Conservation (phyloP, 2,888 invertebrate genomes). For the Clostera curtula region DNA sequence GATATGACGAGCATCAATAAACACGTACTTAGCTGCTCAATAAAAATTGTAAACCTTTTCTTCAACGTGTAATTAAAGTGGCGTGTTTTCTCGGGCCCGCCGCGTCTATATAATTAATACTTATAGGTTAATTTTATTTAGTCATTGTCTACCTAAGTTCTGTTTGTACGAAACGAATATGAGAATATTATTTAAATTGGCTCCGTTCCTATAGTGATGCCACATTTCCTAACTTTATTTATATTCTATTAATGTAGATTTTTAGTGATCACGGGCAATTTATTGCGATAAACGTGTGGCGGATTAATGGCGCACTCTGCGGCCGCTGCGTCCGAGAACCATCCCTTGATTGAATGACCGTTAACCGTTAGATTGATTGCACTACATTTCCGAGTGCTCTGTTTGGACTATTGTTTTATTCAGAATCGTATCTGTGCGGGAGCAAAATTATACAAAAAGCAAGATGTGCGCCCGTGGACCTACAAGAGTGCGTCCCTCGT, state of each 20-base stretch:
- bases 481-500: no score
- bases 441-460: no score
- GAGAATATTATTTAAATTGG: constrained; percentile 51
- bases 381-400: no score
- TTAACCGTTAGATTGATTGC: no score
- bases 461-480: no score
- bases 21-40: no score
- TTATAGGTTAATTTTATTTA: constrained; percentile 68
- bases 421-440: no score
- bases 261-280: constrained; percentile 41
- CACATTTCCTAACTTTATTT: constrained; percentile 63
- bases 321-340: no score
- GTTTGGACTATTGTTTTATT: no score
- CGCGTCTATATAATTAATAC: constrained; percentile 47
- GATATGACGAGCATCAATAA: constrained; percentile 17
- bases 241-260: constrained; percentile 59
- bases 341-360: no score
- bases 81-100: constrained; percentile 28
- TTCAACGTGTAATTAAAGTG: constrained; percentile 10
- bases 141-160: constrained; percentile 67
- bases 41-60: no score
- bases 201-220: constrained; percentile 66
- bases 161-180: constrained; percentile 52
- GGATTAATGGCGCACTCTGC: constrained; percentile 17
- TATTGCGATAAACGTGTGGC: constrained; percentile 48